Evolutionary conservation across 1,140 invertebrate genomes (phyloP), one percentile per base, ranked within the genome.

Genomic region (Ladona fulva): DNA sequence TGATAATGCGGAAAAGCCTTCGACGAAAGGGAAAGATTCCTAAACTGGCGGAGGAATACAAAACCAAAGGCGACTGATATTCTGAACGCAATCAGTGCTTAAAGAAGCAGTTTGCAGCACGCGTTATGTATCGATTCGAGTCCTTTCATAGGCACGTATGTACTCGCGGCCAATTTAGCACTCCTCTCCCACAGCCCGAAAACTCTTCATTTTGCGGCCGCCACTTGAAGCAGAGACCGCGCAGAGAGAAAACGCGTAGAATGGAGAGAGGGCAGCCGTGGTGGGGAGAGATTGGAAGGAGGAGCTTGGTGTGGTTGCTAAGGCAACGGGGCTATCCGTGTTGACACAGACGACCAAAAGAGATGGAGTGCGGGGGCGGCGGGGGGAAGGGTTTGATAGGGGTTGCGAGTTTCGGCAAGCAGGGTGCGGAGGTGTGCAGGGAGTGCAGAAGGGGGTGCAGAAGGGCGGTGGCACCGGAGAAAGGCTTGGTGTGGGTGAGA

Each of bases 161-260:
- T n/a, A 66, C 14, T 66, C 52, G 52, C n/a, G 52, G 52, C 52
- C 52, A 66, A 66, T 66, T 66, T 66, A 66, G 52, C 52, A 66
- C 52, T 52, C 19, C 44, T 52, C 44, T 52, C 10, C 44, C 19
- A 52, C 44, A 52, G 44, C 44, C 44, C 19, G 44, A 19, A 52
- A 19, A 52, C 44, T 6, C 52, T 66, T 66, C 52, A 66, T 66
- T 66, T 66, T 22, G n/a, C 14, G 52, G 44, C 44, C 10, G 19
- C 44, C 44, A 52, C 44, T 52, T 52, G 44, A 52, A 52, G 44
- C 44, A 52, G 44, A 19, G 44, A 52, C 10, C 10, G 44, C 10
- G 44, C 44, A 19, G 44, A 19, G 44, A 52, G 44, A 19, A 19
- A 52, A 19, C 10, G 44, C 10, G 19, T 10, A 52, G 10, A 19